phyloP scores from a whole-genome alignment of 2,113 vertebrate genomes.

The Oncorhynchus kisutch region DNA sequence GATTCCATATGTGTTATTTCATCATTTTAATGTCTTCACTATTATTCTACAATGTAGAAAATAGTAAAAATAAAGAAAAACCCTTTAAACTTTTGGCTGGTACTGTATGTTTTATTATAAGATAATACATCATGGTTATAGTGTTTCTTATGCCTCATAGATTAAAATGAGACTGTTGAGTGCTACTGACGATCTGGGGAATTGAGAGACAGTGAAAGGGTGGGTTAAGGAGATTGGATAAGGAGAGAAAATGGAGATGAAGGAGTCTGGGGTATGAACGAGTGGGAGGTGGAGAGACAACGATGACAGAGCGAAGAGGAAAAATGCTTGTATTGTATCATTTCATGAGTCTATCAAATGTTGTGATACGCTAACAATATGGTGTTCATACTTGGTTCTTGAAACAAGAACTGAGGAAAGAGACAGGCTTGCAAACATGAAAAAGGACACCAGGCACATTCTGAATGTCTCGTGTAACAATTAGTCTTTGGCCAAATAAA shows the following conservation, averaged over 20 bases:
- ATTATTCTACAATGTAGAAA: too few relatives aligned
- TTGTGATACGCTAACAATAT: not conserved
- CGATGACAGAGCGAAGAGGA: not conserved
- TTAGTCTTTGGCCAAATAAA: not conserved
- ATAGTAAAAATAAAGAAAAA: too few relatives aligned
- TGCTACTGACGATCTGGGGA: not conserved
- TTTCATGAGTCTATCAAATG: not conserved
- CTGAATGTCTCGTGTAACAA: not conserved
- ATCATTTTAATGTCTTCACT: too few relatives aligned
- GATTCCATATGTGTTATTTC: too few relatives aligned
- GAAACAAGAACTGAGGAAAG: too few relatives aligned
- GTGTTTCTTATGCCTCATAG: too few relatives aligned
- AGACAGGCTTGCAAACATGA: not conserved
- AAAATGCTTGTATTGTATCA: not conserved
- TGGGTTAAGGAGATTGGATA: not conserved
- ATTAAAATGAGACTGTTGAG: too few relatives aligned
- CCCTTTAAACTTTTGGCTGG: too few relatives aligned
- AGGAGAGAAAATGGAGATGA: not conserved
- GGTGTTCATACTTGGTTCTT: not conserved
- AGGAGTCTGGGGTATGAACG: conserved; percentile 11
- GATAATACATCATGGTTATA: too few relatives aligned
- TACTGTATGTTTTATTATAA: too few relatives aligned
- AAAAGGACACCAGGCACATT: not conserved
- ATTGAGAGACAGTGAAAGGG: not conserved
- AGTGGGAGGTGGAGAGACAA: conserved; percentile 23